A percentile compares a stretch with the other conserved stretches of the same genome.
Conservation (phyloP, 2,797 vertebrate genomes). For the Clangula hyemalis region DNA sequence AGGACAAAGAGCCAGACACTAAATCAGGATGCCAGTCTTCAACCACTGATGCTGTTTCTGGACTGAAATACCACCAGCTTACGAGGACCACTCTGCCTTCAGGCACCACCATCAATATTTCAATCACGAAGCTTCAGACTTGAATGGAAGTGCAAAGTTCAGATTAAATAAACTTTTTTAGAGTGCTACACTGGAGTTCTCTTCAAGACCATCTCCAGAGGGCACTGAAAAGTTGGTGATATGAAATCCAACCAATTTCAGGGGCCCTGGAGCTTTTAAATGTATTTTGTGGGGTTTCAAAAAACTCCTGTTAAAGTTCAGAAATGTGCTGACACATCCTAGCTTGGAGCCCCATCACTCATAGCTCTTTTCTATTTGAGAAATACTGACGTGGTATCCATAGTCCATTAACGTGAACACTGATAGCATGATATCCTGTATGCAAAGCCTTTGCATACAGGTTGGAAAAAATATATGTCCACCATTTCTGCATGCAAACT, state of each 20-base stretch:
- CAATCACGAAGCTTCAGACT: not conserved
- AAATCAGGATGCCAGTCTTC: slow-evolving; percentile 1
- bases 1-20: slow-evolving; percentile 28
- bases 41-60: not conserved
- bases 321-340: not conserved
- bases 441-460: not conserved
- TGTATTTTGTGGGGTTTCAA: not conserved
- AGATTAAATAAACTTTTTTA: not conserved
- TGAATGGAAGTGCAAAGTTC: not conserved
- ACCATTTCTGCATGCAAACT: not conserved
- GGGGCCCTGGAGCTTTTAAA: not conserved
- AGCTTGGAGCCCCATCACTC: not conserved
- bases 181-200: not conserved
- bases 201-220: slow-evolving; percentile 23
- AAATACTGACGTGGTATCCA: not conserved
- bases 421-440: not conserved
- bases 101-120: slow-evolving; percentile 25
- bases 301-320: not conserved
- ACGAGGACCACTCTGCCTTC: not conserved
- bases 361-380: not conserved
- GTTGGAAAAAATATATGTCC: not conserved
- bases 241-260: not conserved
- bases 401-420: not conserved
- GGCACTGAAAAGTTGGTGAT: not conserved
- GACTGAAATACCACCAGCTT: not conserved